Conservation (phyloP, 2,888 invertebrate genomes). For the Stenotaenia linearis region DNA sequence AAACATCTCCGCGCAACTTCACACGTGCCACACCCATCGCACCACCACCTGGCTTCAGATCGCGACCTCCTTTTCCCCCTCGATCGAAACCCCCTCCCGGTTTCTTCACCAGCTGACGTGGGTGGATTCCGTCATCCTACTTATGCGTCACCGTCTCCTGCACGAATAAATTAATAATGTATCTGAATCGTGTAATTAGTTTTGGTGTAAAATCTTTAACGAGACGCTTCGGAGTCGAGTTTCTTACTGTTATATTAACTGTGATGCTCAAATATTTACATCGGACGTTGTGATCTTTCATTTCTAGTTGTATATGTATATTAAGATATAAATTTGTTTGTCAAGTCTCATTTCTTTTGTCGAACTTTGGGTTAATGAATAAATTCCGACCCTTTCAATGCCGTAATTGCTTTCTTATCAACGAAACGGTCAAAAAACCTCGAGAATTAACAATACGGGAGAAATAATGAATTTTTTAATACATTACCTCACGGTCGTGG, state of each 20-base stretch:
- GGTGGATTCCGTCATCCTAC: neutral
- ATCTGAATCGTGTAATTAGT: neutral
- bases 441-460: neutral
- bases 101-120: conserved; percentile 10
- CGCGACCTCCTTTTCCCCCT: neutral
- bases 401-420: neutral
- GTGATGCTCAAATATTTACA: neutral
- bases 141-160: neutral
- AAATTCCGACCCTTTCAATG: neutral
- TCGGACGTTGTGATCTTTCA: neutral
- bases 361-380: neutral
- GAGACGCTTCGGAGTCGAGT: neutral
- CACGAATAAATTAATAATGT: neutral
- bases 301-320: neutral
- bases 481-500: neutral
- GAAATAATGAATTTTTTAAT: neutral
- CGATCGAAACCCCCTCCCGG: conserved; percentile 11
- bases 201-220: neutral
- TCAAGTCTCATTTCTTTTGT: neutral
- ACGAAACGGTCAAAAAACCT: neutral
- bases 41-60: neutral
- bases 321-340: neutral
- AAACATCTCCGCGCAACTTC: neutral
- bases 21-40: neutral
- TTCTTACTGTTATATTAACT: neutral